Evolutionary conservation across 2,113 vertebrate genomes (phyloP).

Genomic region (Nesoenas mayeri): DNA sequence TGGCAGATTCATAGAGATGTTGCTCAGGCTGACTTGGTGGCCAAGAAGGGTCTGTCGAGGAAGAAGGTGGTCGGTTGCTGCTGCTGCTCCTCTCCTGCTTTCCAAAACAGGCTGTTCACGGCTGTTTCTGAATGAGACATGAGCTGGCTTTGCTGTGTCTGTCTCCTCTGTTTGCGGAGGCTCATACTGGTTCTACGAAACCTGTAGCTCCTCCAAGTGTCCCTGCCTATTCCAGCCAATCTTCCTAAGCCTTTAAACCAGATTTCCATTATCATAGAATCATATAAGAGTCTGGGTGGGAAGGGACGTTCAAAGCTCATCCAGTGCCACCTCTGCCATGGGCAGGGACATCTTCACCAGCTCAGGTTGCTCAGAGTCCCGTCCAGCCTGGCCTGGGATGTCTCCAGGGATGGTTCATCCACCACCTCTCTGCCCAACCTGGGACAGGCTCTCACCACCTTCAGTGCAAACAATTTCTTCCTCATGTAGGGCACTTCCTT

Average conservation of each 20-base stretch:
- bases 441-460: no score
- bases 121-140: not conserved
- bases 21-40: not conserved
- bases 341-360: no score
- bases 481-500: no score
- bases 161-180: not conserved
- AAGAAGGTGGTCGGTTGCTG: not conserved
- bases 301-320: no score
- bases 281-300: no score
- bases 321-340: no score
- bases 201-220: not conserved
- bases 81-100: not conserved
- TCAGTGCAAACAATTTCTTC: no score
- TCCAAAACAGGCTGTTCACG: not conserved
- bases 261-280: no score
- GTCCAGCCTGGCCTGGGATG: no score
- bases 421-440: no score
- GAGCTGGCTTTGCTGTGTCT: not conserved
- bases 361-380: no score
- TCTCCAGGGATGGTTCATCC: no score
- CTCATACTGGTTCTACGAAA: not conserved
- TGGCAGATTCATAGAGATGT: not conserved
- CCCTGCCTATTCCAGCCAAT: not conserved
- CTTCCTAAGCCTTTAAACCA: not conserved
- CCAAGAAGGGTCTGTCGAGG: not conserved